Evolutionary conservation across 2,888 invertebrate genomes (phyloP), one percentile per base, ranked within the genome.

Genomic region (Cyrtodaria siliqua): DNA sequence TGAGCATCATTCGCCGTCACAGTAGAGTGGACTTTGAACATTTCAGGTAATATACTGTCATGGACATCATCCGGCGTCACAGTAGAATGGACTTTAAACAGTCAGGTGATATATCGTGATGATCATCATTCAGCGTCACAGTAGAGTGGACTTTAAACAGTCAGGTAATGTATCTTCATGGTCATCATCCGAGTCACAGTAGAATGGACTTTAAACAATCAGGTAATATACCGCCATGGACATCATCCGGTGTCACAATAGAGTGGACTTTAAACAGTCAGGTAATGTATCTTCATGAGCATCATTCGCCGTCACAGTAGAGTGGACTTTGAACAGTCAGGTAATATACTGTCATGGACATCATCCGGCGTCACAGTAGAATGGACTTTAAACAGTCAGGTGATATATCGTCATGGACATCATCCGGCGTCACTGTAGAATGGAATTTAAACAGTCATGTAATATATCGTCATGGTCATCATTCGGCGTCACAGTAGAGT

Each of bases 181-280:
- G 84, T 83, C 66, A 85, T 93, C n/a, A 87, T 93, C 14, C 68
- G 87, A 29, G 86, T 18, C 89, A 93, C 80, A 91, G 91, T n/a
- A 83, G 88, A 16, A 83, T 92, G 2, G n/a, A n/a, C n/a, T n/a
- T n/a, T n/a, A n/a, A n/a, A n/a, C n/a, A n/a, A n/a, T n/a, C n/a
- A n/a, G n/a, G n/a, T n/a, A n/a, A n/a, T n/a, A n/a, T n/a, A n/a
- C n/a, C n/a, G 90, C 92, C 0, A 79, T 93, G 59, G 84, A 83
- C 66, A 85, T 93, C n/a, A 87, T 93, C 14, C 68, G 87, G 27
- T 79, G 86, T 18, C 89, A 93, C 80, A 91, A 91, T n/a, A 83
- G 88, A 16, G 84, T 92, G 2, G 89, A 90, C 27, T 92, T 89
- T 70, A 84, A 74, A 47, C 92, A 92, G 64, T 83, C 80, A 70